phyloP scores from a whole-genome alignment of 1,140 invertebrate species.

The Sycophaga agraensis region DNA sequence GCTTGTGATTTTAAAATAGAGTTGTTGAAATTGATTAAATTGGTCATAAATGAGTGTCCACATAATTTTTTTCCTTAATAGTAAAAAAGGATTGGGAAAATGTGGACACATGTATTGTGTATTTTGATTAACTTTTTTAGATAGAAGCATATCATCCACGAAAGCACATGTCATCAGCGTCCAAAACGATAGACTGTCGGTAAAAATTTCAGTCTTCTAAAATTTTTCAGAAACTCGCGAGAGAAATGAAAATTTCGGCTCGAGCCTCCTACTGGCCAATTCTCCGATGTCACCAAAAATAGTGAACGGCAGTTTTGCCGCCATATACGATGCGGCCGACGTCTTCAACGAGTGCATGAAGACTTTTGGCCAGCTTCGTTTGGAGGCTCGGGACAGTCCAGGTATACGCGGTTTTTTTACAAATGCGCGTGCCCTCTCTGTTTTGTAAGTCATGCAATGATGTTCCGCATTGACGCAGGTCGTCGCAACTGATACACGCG shows the following conservation, averaged over 20 bases:
- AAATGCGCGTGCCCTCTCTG: too few relatives aligned
- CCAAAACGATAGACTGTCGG: not conserved
- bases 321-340: conserved; percentile 88
- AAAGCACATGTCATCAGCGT: not conserved
- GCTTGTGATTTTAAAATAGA: too few relatives aligned
- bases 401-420: too few relatives aligned
- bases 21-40: too few relatives aligned
- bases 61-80: too few relatives aligned
- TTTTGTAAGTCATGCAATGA: too few relatives aligned
- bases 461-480: too few relatives aligned
- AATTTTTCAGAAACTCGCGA: conserved; percentile 72
- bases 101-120: too few relatives aligned
- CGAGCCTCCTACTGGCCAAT: conserved; percentile 89
- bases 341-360: conserved; percentile 77
- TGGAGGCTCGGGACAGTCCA: conserved; percentile 75
- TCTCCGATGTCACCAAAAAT: conserved; percentile 97
- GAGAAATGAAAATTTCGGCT: conserved; percentile 84
- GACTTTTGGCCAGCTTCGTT: conserved; percentile 68
- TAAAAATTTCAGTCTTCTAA: conserved; percentile 11
- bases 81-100: too few relatives aligned
- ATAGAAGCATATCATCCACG: not conserved
- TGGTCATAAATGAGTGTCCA: too few relatives aligned
- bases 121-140: not conserved
- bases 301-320: conserved; percentile 94
- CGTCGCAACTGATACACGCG: too few relatives aligned